These are phyloP conservation scores for Steinernema scapterisci DNA, from an alignment of 2,888 invertebrate genomes.

Conservation along the genomic window DNA sequence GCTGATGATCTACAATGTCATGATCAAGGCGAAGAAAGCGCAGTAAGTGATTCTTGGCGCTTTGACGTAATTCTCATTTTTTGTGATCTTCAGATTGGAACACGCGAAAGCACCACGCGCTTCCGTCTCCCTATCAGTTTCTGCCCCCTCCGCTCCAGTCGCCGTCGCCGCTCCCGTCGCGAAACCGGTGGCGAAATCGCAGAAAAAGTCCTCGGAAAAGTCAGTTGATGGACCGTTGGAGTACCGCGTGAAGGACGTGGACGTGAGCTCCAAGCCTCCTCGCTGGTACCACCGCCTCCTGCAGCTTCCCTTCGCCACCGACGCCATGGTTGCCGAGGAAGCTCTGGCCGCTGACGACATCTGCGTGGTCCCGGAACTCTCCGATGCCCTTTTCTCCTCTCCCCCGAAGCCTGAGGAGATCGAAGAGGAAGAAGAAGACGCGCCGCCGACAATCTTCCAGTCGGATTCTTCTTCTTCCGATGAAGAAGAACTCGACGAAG, in stretches of 20 bases:
- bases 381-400: not conserved
- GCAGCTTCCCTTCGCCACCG: conserved; percentile 16
- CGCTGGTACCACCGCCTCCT: conserved; percentile 30
- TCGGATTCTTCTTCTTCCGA: conserved; percentile 28
- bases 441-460: conserved; percentile 23
- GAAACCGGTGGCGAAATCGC: not conserved
- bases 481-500: conserved; percentile 26
- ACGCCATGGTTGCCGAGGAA: conserved; percentile 19
- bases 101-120: not conserved
- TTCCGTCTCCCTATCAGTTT: not conserved
- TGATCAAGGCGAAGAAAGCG: conserved; percentile 14
- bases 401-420: not conserved
- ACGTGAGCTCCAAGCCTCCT: not conserved
- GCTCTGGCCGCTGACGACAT: conserved; percentile 19
- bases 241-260: conserved; percentile 15
- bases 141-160: not conserved
- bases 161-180: not conserved
- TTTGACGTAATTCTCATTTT: not conserved
- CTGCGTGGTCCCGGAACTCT: conserved; percentile 23
- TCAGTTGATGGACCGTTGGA: conserved; percentile 9
- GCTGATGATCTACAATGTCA: conserved; percentile 23
- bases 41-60: not conserved
- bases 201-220: not conserved
- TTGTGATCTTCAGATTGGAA: not conserved
- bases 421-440: conserved; percentile 17